A percentile compares a stretch with the other conserved stretches of the same genome.
Conservation (phyloP, 2,888 invertebrate species). For the Meteorus colon region DNA sequence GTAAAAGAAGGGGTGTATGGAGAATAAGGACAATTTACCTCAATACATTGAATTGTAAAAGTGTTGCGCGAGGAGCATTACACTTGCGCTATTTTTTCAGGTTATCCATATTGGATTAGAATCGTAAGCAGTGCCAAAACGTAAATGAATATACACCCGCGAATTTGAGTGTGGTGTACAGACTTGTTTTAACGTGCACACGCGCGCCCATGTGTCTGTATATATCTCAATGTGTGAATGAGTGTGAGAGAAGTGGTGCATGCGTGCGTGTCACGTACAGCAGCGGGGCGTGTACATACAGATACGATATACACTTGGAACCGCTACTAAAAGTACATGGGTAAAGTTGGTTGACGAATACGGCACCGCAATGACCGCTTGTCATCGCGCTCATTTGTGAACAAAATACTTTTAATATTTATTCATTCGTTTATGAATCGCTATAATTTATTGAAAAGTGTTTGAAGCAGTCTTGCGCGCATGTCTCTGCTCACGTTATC, state of each 20-base stretch:
- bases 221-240: constrained; percentile 35
- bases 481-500: constrained; percentile 63
- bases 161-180: background rate
- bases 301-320: constrained; percentile 56
- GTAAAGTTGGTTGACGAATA: constrained; percentile 40
- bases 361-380: constrained; percentile 48
- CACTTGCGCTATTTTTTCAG: background rate
- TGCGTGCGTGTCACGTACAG: constrained; percentile 62
- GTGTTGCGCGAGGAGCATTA: background rate
- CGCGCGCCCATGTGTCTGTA: background rate
- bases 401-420: constrained; percentile 33
- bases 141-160: background rate
- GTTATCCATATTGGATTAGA: constrained; percentile 11
- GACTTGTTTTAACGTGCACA: constrained; percentile 5
- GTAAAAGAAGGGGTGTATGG: background rate
- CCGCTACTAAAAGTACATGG: constrained; percentile 49
- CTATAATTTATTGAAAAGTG: constrained; percentile 35
- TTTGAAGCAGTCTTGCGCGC: constrained; percentile 54
- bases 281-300: constrained; percentile 67
- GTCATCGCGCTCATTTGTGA: constrained; percentile 37
- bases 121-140: background rate
- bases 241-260: constrained; percentile 54
- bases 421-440: constrained; percentile 44
- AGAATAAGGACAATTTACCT: constrained; percentile 3
- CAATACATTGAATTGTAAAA: constrained; percentile 1